phyloP scores from a whole-genome alignment of 2,888 invertebrate genomes.

The Trisateles emortualis region DNA sequence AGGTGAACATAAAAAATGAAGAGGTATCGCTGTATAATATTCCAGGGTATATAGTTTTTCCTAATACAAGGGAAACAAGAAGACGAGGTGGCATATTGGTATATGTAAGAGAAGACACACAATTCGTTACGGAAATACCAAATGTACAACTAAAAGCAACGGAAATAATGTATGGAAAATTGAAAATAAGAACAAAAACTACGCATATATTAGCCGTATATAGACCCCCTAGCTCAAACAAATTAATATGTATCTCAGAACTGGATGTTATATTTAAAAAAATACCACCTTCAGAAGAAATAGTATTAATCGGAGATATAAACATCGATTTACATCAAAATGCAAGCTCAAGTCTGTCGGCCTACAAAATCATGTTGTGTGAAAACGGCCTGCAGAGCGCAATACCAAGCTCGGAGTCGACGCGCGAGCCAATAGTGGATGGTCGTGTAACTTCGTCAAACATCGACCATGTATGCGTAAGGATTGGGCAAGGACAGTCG shows the following conservation, averaged over 20 bases:
- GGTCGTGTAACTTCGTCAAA: neutral
- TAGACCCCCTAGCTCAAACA: neutral
- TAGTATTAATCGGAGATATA: neutral
- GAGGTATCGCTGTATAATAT: constrained; percentile 7
- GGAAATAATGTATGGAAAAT: constrained; percentile 2
- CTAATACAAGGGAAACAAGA: constrained; percentile 7
- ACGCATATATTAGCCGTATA: neutral
- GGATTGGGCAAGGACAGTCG: too few relatives aligned
- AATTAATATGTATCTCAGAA: neutral
- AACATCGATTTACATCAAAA: neutral
- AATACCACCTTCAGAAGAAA: neutral
- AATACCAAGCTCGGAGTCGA: neutral
- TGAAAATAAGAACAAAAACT: neutral
- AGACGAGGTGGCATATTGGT: constrained; percentile 5
- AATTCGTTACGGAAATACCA: neutral
- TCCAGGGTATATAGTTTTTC: constrained; percentile 2
- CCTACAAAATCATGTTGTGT: neutral
- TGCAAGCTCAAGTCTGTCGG: neutral
- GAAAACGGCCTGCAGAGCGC: neutral
- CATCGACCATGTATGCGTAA: neutral
- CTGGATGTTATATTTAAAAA: neutral
- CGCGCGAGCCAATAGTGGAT: neutral
- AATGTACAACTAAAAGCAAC: neutral
- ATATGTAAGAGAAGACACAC: constrained; percentile 2
- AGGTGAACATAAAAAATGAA: neutral